A percentile compares a stretch with the other conserved stretches of the same genome.
Conservation (phyloP, 2,888 invertebrate genomes). For the Lapara coniferarum region DNA sequence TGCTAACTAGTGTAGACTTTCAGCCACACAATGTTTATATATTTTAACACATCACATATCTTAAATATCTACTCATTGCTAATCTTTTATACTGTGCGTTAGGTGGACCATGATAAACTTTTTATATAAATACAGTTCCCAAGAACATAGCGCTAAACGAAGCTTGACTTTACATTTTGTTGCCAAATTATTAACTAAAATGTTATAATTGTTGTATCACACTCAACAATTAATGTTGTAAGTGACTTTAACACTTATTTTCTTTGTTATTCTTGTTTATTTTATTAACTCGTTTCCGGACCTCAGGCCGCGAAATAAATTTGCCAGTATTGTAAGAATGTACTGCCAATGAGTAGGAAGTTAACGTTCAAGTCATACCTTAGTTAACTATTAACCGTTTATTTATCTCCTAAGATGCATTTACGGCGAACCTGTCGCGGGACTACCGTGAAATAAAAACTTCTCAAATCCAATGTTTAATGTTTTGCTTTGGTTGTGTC, state of each 20-base stretch:
- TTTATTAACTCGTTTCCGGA: constrained; percentile 4
- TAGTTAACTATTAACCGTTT: constrained; percentile 59
- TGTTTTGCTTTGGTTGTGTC: constrained; percentile 83
- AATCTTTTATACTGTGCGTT: constrained; percentile 73
- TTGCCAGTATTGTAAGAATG: constrained; percentile 63
- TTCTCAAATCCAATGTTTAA: constrained; percentile 79
- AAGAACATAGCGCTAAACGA: constrained; percentile 31
- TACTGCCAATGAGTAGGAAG: constrained; percentile 71
- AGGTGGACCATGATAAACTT: constrained; percentile 69
- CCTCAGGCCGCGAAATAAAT: constrained; percentile 3
- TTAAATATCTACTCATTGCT: constrained; percentile 75
- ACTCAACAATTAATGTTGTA: not conserved
- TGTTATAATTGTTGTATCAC: constrained; percentile 1
- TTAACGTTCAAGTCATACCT: constrained; percentile 65
- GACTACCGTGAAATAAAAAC: constrained; percentile 62
- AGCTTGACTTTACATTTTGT: constrained; percentile 11
- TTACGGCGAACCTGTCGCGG: constrained; percentile 61
- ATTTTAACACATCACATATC: constrained; percentile 79
- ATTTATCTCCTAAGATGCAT: constrained; percentile 67
- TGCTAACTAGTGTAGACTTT: constrained; percentile 33
- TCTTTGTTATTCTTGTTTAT: constrained; percentile 19
- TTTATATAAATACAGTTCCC: constrained; percentile 42
- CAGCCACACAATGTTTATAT: constrained; percentile 44
- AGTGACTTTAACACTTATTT: constrained; percentile 9
- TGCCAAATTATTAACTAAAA: constrained; percentile 12